Evolutionary conservation across 2,888 invertebrate genomes (phyloP), one percentile per base, ranked within the genome.

Genomic region (Acanthosepion esculentum): DNA sequence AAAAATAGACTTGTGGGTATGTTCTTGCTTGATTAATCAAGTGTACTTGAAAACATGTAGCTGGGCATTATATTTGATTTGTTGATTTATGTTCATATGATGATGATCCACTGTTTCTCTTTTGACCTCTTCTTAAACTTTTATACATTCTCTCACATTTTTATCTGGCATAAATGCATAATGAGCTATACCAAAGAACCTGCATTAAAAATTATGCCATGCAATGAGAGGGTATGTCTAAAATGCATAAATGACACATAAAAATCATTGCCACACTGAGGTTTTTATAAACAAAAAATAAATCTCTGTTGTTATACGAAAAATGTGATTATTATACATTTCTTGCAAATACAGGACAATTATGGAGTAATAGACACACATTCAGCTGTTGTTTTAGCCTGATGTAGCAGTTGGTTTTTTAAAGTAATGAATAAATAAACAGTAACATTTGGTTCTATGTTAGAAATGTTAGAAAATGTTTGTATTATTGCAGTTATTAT

Each of bases 341-440:
- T 78, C 78, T n/a, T 33, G 33, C n/a, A 78, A 33, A n/a, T 78
- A 33, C n/a, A 59, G 59, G 59, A n/a, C n/a, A 78, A 33, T 78
- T n/a, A 78, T 78, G n/a, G 3, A 78, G n/a, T 78, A 64, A 64
- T 64, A 26, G 64, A 64, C 26, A 23, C 78, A 15, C 15, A 33
- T 78, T 78, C 78, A 78, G 78, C 78, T 78, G 78, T 78, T 78
- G 78, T 78, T 78, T 33, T n/a, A n/a, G n/a, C n/a, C n/a, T 78
- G 78, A 78, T 15, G n/a, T 59, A 26, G 59, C 23, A 59, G 59
- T 59, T n/a, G n/a, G 15, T 12, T n/a, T 12, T n/a, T 78, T 12
- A 78, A 78, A 78, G 78, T 15, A 33, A 78, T 78, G 78, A 78
- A 78, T 78, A 33, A 78, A 78, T 78, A 33, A 78, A n/a, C 12